These are phyloP conservation scores for Clarias gariepinus DNA, from an alignment of 2,113 vertebrate genomes.

Conservation along the genomic window DNA sequence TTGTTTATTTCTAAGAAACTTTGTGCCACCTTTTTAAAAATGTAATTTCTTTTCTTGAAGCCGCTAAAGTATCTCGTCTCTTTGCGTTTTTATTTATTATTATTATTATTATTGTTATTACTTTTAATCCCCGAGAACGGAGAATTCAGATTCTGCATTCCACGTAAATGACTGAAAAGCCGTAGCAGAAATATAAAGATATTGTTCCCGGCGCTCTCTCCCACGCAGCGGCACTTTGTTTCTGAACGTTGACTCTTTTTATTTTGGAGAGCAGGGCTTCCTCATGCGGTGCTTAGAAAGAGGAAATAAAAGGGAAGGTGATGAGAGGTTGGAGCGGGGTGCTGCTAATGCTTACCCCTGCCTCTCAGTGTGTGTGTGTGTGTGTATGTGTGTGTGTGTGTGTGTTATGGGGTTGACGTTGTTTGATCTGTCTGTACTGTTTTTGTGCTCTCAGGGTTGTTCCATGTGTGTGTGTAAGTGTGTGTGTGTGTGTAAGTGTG, in stretches of 20 bases:
- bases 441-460: too few species aligned
- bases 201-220: conserved; percentile 69
- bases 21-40: not conserved
- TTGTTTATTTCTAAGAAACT: not conserved
- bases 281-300: conserved; percentile 41
- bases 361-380: not conserved
- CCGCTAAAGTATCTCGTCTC: conserved; percentile 11
- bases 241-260: conserved; percentile 72
- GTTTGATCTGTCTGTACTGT: too few species aligned
- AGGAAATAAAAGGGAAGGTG: conserved; percentile 33
- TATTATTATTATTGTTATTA: too few species aligned
- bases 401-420: not conserved
- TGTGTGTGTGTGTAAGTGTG: too few species aligned
- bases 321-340: conserved; percentile 22
- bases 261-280: conserved; percentile 33
- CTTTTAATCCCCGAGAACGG: not conserved
- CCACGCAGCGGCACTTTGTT: conserved; percentile 72
- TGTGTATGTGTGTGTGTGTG: conserved; percentile 11
- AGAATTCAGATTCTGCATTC: conserved; percentile 69
- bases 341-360: conserved; percentile 31
- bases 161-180: conserved; percentile 74
- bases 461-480: too few species aligned
- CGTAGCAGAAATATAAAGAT: conserved; percentile 74
- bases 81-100: not conserved
- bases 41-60: too few species aligned